Evolutionary conservation across 2,113 vertebrate species (phyloP).

Genomic region (Actenoides lindsayi): DNA sequence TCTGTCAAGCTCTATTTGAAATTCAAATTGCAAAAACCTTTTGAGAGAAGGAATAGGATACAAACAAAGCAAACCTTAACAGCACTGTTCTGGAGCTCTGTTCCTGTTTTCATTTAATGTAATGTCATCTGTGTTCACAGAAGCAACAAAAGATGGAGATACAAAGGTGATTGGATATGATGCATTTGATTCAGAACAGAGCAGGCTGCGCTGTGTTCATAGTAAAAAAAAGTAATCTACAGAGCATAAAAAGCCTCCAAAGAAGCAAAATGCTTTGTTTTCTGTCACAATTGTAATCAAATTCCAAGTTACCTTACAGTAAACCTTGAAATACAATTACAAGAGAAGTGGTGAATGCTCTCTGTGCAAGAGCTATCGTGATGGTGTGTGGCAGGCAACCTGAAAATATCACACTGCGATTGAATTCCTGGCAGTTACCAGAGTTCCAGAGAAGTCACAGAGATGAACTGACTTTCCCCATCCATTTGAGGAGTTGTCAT

Average conservation of each 20-base stretch:
- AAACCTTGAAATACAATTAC: neutral
- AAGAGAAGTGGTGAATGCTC: neutral
- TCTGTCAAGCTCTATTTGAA: neutral
- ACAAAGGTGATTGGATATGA: neutral
- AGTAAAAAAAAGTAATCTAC: neutral
- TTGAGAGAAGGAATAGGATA: neutral
- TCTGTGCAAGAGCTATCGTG: neutral
- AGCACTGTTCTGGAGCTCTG: neutral
- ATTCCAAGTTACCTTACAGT: neutral
- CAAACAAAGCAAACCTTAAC: neutral
- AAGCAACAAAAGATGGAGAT: neutral
- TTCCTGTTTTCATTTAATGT: neutral
- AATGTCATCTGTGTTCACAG: neutral
- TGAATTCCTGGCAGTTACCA: neutral
- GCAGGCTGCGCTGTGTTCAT: neutral
- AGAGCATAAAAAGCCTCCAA: neutral
- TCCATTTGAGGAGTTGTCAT: neutral
- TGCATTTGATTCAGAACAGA: neutral
- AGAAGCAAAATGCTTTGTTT: neutral
- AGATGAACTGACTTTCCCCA: neutral
- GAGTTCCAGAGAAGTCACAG: neutral
- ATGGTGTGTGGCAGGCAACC: neutral
- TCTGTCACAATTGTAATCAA: neutral
- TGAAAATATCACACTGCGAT: neutral
- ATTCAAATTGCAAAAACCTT: neutral